Evolutionary conservation across 2,113 vertebrate genomes (phyloP).

Genomic region (Bucco capensis): DNA sequence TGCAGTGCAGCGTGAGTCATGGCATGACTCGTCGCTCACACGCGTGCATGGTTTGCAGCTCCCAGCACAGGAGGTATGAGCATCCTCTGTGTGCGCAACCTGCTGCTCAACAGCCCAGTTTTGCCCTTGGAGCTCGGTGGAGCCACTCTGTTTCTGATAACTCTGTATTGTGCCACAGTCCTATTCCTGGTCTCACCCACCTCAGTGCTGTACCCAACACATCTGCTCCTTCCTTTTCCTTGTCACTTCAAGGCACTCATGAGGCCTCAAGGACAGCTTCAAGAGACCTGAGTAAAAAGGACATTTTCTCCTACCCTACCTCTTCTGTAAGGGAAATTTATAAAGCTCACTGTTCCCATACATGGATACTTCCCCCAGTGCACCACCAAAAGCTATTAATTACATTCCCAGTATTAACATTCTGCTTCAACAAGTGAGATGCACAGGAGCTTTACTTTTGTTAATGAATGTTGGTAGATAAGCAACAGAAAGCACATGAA

Average conservation of each 20-base stretch:
- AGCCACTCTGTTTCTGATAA: neutral
- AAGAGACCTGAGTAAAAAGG: neutral
- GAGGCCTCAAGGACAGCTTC: neutral
- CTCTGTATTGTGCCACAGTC: neutral
- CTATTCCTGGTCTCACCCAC: neutral
- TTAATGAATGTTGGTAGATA: neutral
- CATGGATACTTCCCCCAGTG: neutral
- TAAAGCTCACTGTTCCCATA: neutral
- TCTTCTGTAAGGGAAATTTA: neutral
- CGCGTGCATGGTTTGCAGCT: rapidly evolving
- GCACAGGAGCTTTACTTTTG: neutral
- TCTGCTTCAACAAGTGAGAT: neutral
- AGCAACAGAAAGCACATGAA: neutral
- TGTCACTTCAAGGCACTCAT: neutral
- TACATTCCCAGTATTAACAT: neutral
- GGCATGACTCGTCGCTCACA: rapidly evolving
- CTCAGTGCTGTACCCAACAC: too few species aligned
- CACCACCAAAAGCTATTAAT: neutral
- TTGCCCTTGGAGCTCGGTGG: neutral
- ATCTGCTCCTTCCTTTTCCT: neutral
- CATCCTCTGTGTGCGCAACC: neutral
- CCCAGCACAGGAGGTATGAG: rapidly evolving
- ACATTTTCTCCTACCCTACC: neutral
- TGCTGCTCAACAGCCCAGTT: neutral
- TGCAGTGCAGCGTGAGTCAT: neutral